phyloP scores from a whole-genome alignment of 2,113 vertebrate genomes.

The Ophthalmolycus amberensis region DNA sequence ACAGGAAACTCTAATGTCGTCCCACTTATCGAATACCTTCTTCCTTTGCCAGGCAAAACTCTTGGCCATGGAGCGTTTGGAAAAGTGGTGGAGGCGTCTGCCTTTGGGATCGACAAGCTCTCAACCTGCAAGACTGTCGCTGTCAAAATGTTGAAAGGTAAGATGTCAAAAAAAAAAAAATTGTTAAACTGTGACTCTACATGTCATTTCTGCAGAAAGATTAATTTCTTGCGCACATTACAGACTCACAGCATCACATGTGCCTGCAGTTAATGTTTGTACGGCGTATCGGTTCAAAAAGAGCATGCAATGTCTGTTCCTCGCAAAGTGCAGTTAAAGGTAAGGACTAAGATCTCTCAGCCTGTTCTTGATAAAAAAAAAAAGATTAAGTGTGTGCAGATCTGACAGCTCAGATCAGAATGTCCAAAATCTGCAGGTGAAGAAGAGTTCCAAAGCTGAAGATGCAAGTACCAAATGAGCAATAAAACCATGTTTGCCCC shows the following conservation, averaged over 20 bases:
- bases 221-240: slow-evolving; percentile 47
- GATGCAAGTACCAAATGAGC: slow-evolving; percentile 32
- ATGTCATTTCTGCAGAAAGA: slow-evolving; percentile 22
- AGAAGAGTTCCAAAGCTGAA: slow-evolving; percentile 41
- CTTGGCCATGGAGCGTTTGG: slow-evolving; percentile 95
- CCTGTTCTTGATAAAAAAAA: slow-evolving; percentile 36
- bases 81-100: slow-evolving; percentile 95
- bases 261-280: slow-evolving; percentile 64
- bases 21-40: slow-evolving; percentile 37
- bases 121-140: slow-evolving; percentile 97
- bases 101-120: slow-evolving; percentile 95
- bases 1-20: slow-evolving; percentile 47
- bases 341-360: slow-evolving; percentile 50
- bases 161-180: not conserved
- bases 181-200: not conserved
- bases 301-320: slow-evolving; percentile 35
- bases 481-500: slow-evolving; percentile 33
- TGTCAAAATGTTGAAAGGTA: slow-evolving; percentile 98
- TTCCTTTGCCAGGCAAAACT: slow-evolving; percentile 88
- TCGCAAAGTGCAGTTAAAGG: slow-evolving; percentile 38
- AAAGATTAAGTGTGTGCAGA: slow-evolving; percentile 37
- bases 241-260: slow-evolving; percentile 43
- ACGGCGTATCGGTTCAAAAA: slow-evolving; percentile 35
- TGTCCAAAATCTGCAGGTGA: slow-evolving; percentile 39
- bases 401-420: slow-evolving; percentile 18